Evolutionary conservation across 2,113 vertebrate species (phyloP).

Genomic region (Pedetes capensis): DNA sequence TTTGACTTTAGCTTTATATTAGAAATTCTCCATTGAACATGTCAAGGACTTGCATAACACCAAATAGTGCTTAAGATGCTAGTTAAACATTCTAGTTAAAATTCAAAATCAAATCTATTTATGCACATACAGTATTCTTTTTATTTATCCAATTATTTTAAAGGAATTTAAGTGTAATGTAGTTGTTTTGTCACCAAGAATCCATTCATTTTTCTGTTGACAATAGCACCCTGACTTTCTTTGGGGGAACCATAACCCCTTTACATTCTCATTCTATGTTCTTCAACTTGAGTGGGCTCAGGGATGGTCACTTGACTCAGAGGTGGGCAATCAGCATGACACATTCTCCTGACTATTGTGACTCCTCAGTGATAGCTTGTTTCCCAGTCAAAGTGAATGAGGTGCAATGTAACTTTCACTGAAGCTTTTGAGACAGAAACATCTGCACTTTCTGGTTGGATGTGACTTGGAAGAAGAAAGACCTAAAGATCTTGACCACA

Average conservation of each 20-base stretch:
- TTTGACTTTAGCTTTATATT: neutral
- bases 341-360: neutral
- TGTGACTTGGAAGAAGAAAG: neutral
- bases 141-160: neutral
- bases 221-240: neutral
- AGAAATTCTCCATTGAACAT: conserved; percentile 40
- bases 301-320: neutral
- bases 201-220: neutral
- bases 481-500: neutral
- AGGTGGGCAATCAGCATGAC: neutral
- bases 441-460: neutral
- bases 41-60: neutral
- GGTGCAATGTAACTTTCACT: neutral
- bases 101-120: neutral
- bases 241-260: neutral
- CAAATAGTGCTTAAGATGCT: neutral
- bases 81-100: neutral
- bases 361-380: neutral
- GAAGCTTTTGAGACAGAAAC: neutral
- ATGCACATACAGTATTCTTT: neutral
- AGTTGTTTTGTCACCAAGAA: neutral
- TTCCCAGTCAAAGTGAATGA: neutral
- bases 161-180: neutral
- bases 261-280: neutral
- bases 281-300: neutral